phyloP scores from a whole-genome alignment of 2,888 invertebrate genomes.

The Hydriomena furcata region DNA sequence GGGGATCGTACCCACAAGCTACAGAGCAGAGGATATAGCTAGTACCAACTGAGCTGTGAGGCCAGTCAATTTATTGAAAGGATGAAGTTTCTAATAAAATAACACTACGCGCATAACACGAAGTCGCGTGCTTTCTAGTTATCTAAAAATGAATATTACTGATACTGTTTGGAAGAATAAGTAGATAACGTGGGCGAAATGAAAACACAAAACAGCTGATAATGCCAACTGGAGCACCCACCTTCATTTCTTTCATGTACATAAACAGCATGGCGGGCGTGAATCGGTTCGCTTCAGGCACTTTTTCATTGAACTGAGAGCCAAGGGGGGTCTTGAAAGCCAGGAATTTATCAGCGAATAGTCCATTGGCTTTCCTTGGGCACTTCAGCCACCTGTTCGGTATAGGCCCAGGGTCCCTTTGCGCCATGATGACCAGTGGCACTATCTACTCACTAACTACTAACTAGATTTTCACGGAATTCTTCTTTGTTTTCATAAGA shows the following conservation, averaged over 20 bases:
- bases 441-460: slow-evolving; percentile 29
- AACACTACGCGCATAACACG: too few species aligned
- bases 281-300: slow-evolving; percentile 93
- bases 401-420: slow-evolving; percentile 84
- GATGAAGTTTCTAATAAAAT: too few species aligned
- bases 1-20: too few species aligned
- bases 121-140: too few species aligned
- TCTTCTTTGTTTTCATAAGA: slow-evolving; percentile 19
- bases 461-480: slow-evolving; percentile 27
- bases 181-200: slow-evolving; percentile 29
- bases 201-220: slow-evolving; percentile 38
- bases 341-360: slow-evolving; percentile 93
- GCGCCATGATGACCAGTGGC: slow-evolving; percentile 55
- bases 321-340: slow-evolving; percentile 98
- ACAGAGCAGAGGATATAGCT: too few species aligned
- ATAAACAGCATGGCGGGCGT: slow-evolving; percentile 94
- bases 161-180: too few species aligned
- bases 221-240: slow-evolving; percentile 56
- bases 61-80: too few species aligned
- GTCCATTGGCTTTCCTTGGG: slow-evolving; percentile 89
- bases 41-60: too few species aligned
- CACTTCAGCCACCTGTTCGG: slow-evolving; percentile 95
- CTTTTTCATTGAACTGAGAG: slow-evolving; percentile 90
- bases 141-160: too few species aligned
- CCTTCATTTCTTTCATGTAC: slow-evolving; percentile 90